Evolutionary conservation across 2,888 invertebrate species (phyloP).

Genomic region (Nephrocerus scutellatus): DNA sequence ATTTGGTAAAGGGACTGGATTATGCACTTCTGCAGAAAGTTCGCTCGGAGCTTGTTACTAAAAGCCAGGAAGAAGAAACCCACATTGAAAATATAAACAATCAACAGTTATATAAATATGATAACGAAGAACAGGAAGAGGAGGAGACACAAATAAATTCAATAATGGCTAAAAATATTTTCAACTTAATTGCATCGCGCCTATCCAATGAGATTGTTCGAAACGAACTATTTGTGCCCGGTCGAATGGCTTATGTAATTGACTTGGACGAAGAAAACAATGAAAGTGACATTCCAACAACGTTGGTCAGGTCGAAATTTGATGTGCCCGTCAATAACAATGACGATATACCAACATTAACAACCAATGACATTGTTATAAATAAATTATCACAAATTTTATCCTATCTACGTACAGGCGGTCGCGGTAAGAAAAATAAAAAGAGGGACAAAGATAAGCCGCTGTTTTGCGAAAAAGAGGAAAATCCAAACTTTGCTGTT

Average conservation of each 20-base stretch:
- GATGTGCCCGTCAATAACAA: conserved; percentile 75
- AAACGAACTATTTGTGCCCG: conserved; percentile 88
- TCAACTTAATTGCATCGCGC: conserved; percentile 47
- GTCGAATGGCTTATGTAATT: conserved; percentile 97
- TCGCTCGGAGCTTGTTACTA: conserved; percentile 74
- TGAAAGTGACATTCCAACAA: conserved; percentile 92
- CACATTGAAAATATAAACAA: no score
- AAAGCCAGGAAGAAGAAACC: conserved; percentile 60
- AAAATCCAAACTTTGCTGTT: conserved; percentile 20
- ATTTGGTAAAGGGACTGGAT: conserved; percentile 97
- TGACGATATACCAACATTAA: conserved; percentile 56
- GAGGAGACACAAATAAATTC: conserved; percentile 74
- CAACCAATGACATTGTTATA: conserved; percentile 81
- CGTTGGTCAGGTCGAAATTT: conserved; percentile 83
- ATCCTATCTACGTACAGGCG: conserved; percentile 87
- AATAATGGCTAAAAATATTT: conserved; percentile 70
- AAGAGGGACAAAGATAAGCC: conserved; percentile 53
- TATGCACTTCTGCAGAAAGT: conserved; percentile 89
- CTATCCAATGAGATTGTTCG: conserved; percentile 68
- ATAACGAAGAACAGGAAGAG: conserved; percentile 52
- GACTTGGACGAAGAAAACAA: conserved; percentile 79
- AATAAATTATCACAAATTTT: conserved; percentile 96
- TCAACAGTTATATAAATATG: no score
- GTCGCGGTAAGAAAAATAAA: conserved; percentile 67
- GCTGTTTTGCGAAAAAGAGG: conserved; percentile 42